Conservation (phyloP, 2,888 invertebrate species). For the Sylvicola cinctus region DNA sequence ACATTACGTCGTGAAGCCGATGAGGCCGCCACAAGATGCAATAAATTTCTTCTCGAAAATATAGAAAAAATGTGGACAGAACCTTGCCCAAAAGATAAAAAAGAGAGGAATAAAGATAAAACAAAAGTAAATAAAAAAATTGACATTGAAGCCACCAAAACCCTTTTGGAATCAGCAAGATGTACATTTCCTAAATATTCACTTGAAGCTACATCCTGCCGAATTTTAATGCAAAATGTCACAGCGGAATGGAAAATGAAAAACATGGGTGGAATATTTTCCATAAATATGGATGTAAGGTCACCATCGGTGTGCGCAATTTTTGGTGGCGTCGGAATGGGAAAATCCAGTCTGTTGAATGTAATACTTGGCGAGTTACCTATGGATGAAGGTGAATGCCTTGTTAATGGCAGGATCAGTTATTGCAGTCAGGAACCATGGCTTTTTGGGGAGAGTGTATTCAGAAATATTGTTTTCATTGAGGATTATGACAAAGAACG, state of each 20-base stretch:
- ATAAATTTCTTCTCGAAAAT: slow-evolving; percentile 34
- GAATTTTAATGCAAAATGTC: slow-evolving; percentile 6
- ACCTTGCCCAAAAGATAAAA: slow-evolving; percentile 1
- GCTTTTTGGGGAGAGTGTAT: slow-evolving; percentile 58
- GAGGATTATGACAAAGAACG: slow-evolving; percentile 32
- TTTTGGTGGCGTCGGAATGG: slow-evolving; percentile 54
- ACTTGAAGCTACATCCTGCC: too few species aligned
- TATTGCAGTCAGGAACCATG: slow-evolving; percentile 31
- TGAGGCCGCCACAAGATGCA: slow-evolving; percentile 50
- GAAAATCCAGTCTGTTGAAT: slow-evolving; percentile 51
- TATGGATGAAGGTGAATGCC: slow-evolving; percentile 33
- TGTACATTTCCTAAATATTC: too few species aligned
- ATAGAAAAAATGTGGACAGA: slow-evolving; percentile 12
- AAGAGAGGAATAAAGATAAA: slow-evolving; percentile 5
- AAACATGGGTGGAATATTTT: slow-evolving; percentile 3
- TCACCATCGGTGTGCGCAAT: slow-evolving; percentile 20
- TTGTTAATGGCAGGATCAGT: slow-evolving; percentile 40
- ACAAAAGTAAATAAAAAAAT: too few species aligned
- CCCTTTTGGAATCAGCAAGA: too few species aligned
- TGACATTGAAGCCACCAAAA: too few species aligned
- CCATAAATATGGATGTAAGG: slow-evolving; percentile 6
- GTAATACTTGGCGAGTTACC: slow-evolving; percentile 52
- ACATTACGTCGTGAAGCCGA: slow-evolving; percentile 54
- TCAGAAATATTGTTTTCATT: slow-evolving; percentile 75
- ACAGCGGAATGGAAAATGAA: slow-evolving; percentile 4